Conservation (phyloP, 2,797 vertebrate genomes). For the Oophaga sylvatica region DNA sequence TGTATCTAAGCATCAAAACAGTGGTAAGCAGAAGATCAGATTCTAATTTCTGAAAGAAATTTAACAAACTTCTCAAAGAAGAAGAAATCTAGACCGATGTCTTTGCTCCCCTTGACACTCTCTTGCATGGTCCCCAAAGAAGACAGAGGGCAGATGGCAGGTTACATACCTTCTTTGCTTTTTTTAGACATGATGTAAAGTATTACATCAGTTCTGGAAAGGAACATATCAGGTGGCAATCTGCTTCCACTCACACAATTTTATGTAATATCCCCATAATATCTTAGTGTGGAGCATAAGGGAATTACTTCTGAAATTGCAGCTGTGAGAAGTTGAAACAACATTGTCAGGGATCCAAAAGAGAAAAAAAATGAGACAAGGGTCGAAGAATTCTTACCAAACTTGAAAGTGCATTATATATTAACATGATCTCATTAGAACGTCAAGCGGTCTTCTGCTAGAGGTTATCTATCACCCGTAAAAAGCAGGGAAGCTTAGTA, state of each 20-base stretch:
- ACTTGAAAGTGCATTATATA: conserved; percentile 35
- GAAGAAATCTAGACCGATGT: background rate
- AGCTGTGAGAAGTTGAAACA: conserved; percentile 42
- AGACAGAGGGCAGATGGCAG: background rate
- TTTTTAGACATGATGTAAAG: conserved; percentile 13
- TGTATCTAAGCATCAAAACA: too few relatives aligned
- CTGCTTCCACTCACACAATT: conserved; percentile 33
- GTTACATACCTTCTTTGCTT: background rate
- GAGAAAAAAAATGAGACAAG: background rate
- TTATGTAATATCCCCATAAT: conserved; percentile 33
- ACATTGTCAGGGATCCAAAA: conserved; percentile 20
- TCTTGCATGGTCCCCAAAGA: background rate
- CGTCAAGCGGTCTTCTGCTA: background rate
- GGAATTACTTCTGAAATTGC: conserved; percentile 36
- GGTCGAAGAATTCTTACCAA: conserved; percentile 2
- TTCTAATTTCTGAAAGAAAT: background rate
- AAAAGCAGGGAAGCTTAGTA: conserved; percentile 7
- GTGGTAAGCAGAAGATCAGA: background rate
- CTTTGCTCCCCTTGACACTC: background rate
- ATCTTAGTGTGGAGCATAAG: conserved; percentile 4
- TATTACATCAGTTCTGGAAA: conserved; percentile 12
- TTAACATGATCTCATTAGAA: conserved; percentile 44
- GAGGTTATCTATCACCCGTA: conserved; percentile 22
- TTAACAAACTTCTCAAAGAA: background rate
- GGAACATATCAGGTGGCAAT: background rate